Evolutionary conservation across 2,888 invertebrate genomes (phyloP), one percentile per base, ranked within the genome.

Genomic region (Sminthurides aquaticus): DNA sequence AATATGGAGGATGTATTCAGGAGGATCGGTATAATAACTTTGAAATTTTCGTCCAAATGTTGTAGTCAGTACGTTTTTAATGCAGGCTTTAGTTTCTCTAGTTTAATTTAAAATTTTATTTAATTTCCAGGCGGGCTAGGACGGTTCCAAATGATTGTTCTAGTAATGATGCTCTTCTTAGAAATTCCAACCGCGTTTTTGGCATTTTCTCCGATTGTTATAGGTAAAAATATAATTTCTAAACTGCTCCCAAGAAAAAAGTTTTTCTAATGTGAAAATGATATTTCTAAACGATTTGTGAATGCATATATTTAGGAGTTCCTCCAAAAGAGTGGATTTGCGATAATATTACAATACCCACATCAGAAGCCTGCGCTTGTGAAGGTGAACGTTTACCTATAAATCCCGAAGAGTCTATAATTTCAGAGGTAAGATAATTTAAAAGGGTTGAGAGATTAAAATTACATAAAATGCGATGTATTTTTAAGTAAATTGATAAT

Each of bases 181-280:
- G 72, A 72, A 52, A 69, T 71, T 24, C 70, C 70, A 11, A 64
- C 67, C 0, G 72, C 72, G 1, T 69, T 67, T 62, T 62, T 71
- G 1, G 62, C 67, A 8, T 69, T 72, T 49, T 66, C 69, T 2
- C 72, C 72, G 20, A 64, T 72, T 55, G 70, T 71, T 54, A 69
- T 68, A 1, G 72, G 68, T 67, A 57, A 48, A 60, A 22, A 27
- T 27, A 22, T 20, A 43, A 18, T 5, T 15, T 48, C 29, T 15
- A 54, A n/a, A n/a, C n/a, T n/a, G n/a, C n/a, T n/a, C n/a, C n/a
- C n/a, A n/a, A 15, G 8, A 25, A 25, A 8, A 11, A 18, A 11
- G 3, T 5, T 27, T 24, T 25, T 3, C 25, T 18, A 29, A 5
- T 3, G n/a, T 34, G 27, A 34, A 58, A 25, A 5, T 5, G 15